Evolutionary conservation across 1,140 invertebrate species (phyloP), one percentile per base, ranked within the genome.

Genomic region (Berghia stephanieae): DNA sequence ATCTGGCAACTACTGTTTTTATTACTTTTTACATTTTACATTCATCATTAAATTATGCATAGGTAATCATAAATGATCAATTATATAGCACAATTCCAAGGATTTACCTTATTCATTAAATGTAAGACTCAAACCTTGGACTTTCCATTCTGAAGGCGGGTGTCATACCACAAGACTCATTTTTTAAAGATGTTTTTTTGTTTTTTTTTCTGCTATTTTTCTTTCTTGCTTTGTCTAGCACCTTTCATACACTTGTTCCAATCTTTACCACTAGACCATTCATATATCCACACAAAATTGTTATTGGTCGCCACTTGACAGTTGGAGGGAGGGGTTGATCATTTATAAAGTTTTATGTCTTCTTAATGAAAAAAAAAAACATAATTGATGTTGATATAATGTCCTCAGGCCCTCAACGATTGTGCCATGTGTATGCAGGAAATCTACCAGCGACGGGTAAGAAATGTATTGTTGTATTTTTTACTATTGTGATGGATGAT

Each of bases 391-490:
- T 68, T 76, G 42, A 36, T 72, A 55, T 79, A 57, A 63, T 68
- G 60, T 70, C 83, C 83, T 38, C 75, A 88, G 82, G 90, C 89
- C 44, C 82, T 91, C 34, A 87, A 85, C 69, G 91, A 91, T 83
- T 87, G 84, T 79, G 88, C 89, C 38, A 77, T 81, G 10, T 91
- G 90, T 84, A 81, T 91, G 24, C 88, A 87, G 79, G 80, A 84
- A 24, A 86, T 91, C 24, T 83, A 87, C 52, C 87, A 90, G 21
- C 88, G 88, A 78, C 82, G 90, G 77, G 90, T 91, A 86, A 85
- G 86, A n/a, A 52, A 43, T 2, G 1, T 63, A 44, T 52, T 44
- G 3, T 68, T 72, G 24, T 24, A 27, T 16, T 16, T 55, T 0
- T 73, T 31, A 34, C 4, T 71, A 43, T 36, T 5, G 4, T 77